Percentiles rank a stretch among this genome's conserved stretches.
phyloP scores from a whole-genome alignment of 2,797 vertebrate genomes.

The Scolopax bukidnonensis region DNA sequence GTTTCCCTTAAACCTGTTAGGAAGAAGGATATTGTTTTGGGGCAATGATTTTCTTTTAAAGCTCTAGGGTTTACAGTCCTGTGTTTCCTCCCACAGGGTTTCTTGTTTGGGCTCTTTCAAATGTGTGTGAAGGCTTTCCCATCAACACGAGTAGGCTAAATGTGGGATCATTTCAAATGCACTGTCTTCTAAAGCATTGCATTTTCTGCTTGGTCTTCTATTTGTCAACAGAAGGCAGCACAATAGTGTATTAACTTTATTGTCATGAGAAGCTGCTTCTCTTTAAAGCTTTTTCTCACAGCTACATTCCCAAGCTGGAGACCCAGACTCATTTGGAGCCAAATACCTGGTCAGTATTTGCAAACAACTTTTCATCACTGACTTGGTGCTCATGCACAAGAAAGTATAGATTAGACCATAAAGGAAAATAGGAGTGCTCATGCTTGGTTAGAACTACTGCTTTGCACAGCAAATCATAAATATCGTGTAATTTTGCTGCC shows the following conservation, averaged over 20 bases:
- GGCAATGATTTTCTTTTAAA: neutral
- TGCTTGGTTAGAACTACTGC: neutral
- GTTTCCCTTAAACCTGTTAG: slow-evolving; percentile 50
- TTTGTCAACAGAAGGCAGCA: neutral
- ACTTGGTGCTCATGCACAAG: neutral
- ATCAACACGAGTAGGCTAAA: slow-evolving; percentile 19
- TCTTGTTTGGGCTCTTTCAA: neutral
- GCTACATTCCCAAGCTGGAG: neutral
- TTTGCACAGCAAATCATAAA: slow-evolving; percentile 7
- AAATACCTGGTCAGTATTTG: neutral
- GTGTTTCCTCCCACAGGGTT: neutral
- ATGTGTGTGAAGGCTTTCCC: neutral
- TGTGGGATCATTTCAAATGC: neutral
- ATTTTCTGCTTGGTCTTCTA: slow-evolving; percentile 18
- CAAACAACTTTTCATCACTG: neutral
- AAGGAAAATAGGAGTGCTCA: neutral
- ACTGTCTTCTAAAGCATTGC: neutral
- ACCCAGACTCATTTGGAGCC: neutral
- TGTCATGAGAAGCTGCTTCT: slow-evolving; percentile 17
- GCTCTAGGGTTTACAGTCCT: neutral
- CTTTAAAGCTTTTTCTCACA: slow-evolving; percentile 16
- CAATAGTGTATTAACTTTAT: neutral
- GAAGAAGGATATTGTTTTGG: slow-evolving; percentile 24
- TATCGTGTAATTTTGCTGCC: neutral
- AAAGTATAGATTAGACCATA: neutral